phyloP scores from a whole-genome alignment of 2,888 invertebrate species.

The Uloborus plumipes region DNA sequence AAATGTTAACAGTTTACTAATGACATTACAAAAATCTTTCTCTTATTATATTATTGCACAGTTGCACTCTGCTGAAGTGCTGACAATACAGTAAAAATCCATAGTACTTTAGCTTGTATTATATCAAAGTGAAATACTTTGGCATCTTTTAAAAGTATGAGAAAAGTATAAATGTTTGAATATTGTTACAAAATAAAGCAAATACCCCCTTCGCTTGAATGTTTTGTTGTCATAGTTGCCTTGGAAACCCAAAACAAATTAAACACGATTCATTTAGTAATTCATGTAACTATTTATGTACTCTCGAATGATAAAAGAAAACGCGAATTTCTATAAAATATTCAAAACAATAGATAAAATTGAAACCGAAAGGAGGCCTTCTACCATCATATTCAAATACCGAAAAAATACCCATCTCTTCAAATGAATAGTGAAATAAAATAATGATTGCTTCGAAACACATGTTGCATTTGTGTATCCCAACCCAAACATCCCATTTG shows the following conservation, averaged over 20 bases:
- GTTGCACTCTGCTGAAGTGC: too few species aligned
- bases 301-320: conserved; percentile 18
- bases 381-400: conserved; percentile 23
- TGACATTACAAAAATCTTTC: too few species aligned
- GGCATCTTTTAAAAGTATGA: too few species aligned
- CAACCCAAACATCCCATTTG: background rate
- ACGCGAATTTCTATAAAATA: background rate
- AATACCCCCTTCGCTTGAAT: too few species aligned
- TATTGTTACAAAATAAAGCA: too few species aligned
- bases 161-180: too few species aligned
- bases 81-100: too few species aligned
- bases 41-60: too few species aligned
- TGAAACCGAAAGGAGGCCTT: conserved; percentile 33
- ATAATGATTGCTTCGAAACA: conserved; percentile 29
- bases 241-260: conserved; percentile 33
- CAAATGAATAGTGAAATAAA: conserved; percentile 28
- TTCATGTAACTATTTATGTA: conserved; percentile 29
- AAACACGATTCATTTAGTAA: conserved; percentile 28
- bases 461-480: conserved; percentile 19
- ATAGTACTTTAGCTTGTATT: too few species aligned
- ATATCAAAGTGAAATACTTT: too few species aligned
- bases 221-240: conserved; percentile 3
- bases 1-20: too few species aligned
- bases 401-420: conserved; percentile 18
- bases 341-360: conserved; percentile 14